phyloP scores from a whole-genome alignment of 2,888 invertebrate genomes.

The Pollenia griseotomentosa region DNA sequence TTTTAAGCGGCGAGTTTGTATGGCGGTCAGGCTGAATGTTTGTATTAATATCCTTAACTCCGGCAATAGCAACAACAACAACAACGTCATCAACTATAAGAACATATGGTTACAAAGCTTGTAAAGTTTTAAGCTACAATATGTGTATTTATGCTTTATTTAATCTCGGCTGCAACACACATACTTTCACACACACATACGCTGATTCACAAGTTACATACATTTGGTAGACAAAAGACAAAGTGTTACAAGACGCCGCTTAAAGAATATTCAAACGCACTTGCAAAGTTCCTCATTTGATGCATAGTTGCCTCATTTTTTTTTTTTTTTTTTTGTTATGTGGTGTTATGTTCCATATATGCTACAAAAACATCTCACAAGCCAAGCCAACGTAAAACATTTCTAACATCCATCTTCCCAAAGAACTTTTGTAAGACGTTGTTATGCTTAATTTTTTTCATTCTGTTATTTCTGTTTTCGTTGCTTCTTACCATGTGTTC shows the following conservation, averaged over 20 bases:
- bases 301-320: constrained; percentile 12
- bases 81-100: not conserved
- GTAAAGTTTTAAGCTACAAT: constrained; percentile 16
- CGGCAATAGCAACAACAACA: not conserved
- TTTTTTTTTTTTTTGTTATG: not conserved
- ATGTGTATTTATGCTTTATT: constrained; percentile 53
- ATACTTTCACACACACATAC: constrained; percentile 5
- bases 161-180: not conserved
- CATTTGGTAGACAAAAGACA: constrained; percentile 40
- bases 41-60: constrained; percentile 12
- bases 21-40: constrained; percentile 17
- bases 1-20: constrained; percentile 30
- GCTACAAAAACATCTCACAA: not conserved
- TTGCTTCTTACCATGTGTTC: constrained; percentile 32
- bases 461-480: not conserved
- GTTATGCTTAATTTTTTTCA: not conserved
- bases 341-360: constrained; percentile 10
- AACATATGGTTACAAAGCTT: constrained; percentile 32
- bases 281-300: not conserved
- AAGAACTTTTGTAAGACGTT: not conserved
- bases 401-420: not conserved
- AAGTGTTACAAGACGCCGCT: constrained; percentile 64
- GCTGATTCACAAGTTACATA: not conserved
- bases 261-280: not conserved
- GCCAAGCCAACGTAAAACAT: not conserved